Percentiles rank a stretch among this genome's conserved stretches.
Conservation (phyloP, 1,140 invertebrate species). For the Aphelenchoides avenae region DNA sequence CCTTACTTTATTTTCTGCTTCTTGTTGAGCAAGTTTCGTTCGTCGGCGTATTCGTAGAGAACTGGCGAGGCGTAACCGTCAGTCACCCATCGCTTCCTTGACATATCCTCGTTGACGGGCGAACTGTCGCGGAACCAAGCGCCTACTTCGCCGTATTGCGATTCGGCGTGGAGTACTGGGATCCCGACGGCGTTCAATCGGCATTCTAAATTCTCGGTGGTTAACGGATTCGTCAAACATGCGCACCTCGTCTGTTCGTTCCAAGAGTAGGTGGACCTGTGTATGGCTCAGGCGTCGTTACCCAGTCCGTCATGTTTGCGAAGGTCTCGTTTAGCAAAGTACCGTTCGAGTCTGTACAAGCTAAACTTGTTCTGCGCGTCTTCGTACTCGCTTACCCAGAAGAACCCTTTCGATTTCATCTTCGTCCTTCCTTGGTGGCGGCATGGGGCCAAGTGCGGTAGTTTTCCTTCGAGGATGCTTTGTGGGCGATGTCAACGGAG, state of each 20-base stretch:
- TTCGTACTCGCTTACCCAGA: too few species aligned
- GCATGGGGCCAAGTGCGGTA: too few species aligned
- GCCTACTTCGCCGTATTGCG: slow-evolving; percentile 56
- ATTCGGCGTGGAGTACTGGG: slow-evolving; percentile 56
- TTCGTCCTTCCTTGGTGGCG: too few species aligned
- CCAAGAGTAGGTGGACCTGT: slow-evolving; percentile 54
- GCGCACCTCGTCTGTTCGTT: slow-evolving; percentile 44
- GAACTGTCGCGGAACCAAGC: slow-evolving; percentile 54
- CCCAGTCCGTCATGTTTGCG: slow-evolving; percentile 16
- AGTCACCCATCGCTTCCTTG: slow-evolving; percentile 52
- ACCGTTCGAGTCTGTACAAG: too few species aligned
- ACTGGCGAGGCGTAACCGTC: slow-evolving; percentile 58
- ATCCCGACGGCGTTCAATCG: slow-evolving; percentile 58
- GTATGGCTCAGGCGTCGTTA: slow-evolving; percentile 49
- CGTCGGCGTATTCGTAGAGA: slow-evolving; percentile 57
- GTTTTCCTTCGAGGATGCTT: too few species aligned
- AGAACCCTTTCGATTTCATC: too few species aligned
- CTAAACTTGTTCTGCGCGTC: too few species aligned
- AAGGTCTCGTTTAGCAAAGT: slow-evolving; percentile 22
- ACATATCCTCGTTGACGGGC: slow-evolving; percentile 34
- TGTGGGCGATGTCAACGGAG: too few species aligned
- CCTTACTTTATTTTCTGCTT: slow-evolving; percentile 58
- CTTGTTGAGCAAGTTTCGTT: slow-evolving; percentile 55
- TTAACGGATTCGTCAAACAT: slow-evolving; percentile 13
- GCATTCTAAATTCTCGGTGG: slow-evolving; percentile 42